Conservation (phyloP, 1,140 invertebrate species). For the Antheraea mylitta region DNA sequence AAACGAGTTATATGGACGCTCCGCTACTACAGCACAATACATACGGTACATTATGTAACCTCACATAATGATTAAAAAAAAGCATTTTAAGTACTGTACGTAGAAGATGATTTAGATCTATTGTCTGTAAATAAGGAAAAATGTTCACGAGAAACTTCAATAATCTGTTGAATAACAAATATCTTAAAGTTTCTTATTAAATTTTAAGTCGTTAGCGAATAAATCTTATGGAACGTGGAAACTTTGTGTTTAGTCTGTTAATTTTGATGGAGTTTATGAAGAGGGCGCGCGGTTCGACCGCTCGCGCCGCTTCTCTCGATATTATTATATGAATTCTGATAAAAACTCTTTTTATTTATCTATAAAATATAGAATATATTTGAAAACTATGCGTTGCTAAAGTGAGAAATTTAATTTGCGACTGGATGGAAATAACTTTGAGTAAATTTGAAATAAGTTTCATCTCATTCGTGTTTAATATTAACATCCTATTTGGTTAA, state of each 20-base stretch:
- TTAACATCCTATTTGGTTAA: too few relatives aligned
- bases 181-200: constrained; percentile 2
- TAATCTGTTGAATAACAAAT: constrained; percentile 4
- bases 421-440: background rate
- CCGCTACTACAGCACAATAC: too few relatives aligned
- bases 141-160: background rate
- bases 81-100: too few relatives aligned
- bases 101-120: background rate
- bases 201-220: background rate
- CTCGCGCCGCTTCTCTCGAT: background rate
- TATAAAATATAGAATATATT: too few relatives aligned
- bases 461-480: too few relatives aligned
- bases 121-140: background rate
- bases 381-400: too few relatives aligned
- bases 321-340: background rate
- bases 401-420: background rate
- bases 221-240: background rate
- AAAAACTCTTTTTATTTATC: too few relatives aligned
- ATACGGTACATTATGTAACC: too few relatives aligned
- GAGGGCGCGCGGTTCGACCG: background rate
- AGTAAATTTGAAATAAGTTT: too few relatives aligned
- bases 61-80: too few relatives aligned
- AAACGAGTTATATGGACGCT: too few relatives aligned
- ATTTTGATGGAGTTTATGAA: background rate
- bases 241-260: constrained; percentile 2